These are phyloP conservation scores for Caenorhabditis sp. DNA, from an alignment of 2,888 invertebrate species.

Conservation along the genomic window DNA sequence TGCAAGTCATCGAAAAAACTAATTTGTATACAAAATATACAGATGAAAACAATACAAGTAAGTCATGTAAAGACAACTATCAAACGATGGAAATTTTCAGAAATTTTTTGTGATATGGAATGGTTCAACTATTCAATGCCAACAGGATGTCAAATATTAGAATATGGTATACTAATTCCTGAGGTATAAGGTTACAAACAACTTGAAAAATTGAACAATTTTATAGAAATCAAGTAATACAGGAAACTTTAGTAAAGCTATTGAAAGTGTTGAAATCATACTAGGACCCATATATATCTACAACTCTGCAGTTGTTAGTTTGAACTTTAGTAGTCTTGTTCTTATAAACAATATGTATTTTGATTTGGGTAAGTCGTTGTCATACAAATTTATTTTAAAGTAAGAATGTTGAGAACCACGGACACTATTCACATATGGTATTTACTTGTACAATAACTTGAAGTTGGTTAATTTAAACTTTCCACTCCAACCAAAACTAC, in stretches of 20 bases:
- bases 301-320: not conserved
- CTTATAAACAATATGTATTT: conserved; percentile 1
- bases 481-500: not conserved
- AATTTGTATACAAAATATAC: not conserved
- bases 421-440: not conserved
- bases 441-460: not conserved
- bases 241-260: not conserved
- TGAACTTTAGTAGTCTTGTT: not conserved
- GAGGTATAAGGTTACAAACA: not conserved
- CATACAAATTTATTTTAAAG: too few relatives aligned
- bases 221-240: not conserved
- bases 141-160: not conserved
- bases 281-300: not conserved
- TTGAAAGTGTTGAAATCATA: not conserved
- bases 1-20: not conserved
- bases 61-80: too few relatives aligned
- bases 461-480: not conserved
- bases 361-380: not conserved
- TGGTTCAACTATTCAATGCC: not conserved
- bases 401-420: not conserved
- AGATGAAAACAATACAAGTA: not conserved
- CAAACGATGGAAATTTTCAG: too few relatives aligned
- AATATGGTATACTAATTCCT: not conserved
- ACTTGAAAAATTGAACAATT: not conserved
- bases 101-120: not conserved